These are phyloP conservation scores for honey bee (Apis mellifera) DNA, from an alignment of 1,140 invertebrate species.

Conservation along the genomic window Amel_HAv3.1 CM009936.2:6661501-6662000, in stretches of 20 bases:
- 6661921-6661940: not conserved
- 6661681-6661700: too few relatives aligned
- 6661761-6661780: conserved; percentile 15
- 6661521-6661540: not conserved
- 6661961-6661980: not conserved
- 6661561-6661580: not conserved
- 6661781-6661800: conserved; percentile 37
- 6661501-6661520: too few relatives aligned
- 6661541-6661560: not conserved
- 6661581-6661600: not conserved
- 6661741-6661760: conserved; percentile 23
- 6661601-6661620: not conserved
- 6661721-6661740: conserved; percentile 12
- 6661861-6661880: not conserved
- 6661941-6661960: conserved; percentile 3
- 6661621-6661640: not conserved
- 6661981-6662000: conserved; percentile 3
- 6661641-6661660: conserved; percentile 6
- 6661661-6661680: conserved; percentile 3
- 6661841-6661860: not conserved
- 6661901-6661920: not conserved
- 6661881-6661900: conserved; percentile 25
- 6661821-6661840: not conserved
- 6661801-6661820: conserved; percentile 48
- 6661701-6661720: not conserved